Conservation (phyloP, 1,140 invertebrate genomes). For the Drosophila pachea region DNA sequence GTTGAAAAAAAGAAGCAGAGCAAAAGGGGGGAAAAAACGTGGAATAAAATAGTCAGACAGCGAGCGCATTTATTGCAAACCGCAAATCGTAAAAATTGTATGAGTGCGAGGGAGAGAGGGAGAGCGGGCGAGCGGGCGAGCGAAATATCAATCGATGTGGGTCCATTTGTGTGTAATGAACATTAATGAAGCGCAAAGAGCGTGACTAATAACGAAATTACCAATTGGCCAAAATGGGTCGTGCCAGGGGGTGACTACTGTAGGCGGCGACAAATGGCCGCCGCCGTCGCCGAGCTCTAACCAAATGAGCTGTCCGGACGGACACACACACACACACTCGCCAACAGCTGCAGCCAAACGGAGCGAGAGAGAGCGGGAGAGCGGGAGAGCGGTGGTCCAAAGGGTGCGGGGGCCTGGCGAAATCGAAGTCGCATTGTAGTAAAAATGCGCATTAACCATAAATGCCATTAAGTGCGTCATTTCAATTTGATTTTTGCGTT, state of each 20-base stretch:
- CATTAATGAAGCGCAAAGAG: constrained; percentile 78
- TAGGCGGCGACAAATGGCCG: constrained; percentile 33
- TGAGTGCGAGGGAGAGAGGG: too few relatives aligned
- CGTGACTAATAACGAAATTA: constrained; percentile 77
- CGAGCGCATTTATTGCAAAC: constrained; percentile 56
- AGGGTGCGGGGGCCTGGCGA: background rate
- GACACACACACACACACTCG: constrained; percentile 12
- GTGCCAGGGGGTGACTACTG: constrained; percentile 16
- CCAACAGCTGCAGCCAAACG: background rate
- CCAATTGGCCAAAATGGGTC: constrained; percentile 72
- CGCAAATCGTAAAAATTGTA: constrained; percentile 35
- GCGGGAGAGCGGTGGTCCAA: too few relatives aligned
- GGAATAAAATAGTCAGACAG: constrained; percentile 27
- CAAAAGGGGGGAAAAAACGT: too few relatives aligned
- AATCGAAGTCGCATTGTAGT: constrained; percentile 52
- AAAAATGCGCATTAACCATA: constrained; percentile 74
- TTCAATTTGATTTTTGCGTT: constrained; percentile 70
- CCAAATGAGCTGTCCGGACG: constrained; percentile 20
- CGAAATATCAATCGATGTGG: constrained; percentile 75
- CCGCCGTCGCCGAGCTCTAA: constrained; percentile 11
- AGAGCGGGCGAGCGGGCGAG: too few relatives aligned
- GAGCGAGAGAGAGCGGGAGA: background rate
- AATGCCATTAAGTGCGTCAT: constrained; percentile 74
- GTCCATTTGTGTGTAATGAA: constrained; percentile 77
- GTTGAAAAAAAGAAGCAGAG: background rate